A percentile compares a stretch with the other conserved stretches of the same genome.
Conservation (phyloP, 2,113 vertebrate species). For the Nestor notabilis region DNA sequence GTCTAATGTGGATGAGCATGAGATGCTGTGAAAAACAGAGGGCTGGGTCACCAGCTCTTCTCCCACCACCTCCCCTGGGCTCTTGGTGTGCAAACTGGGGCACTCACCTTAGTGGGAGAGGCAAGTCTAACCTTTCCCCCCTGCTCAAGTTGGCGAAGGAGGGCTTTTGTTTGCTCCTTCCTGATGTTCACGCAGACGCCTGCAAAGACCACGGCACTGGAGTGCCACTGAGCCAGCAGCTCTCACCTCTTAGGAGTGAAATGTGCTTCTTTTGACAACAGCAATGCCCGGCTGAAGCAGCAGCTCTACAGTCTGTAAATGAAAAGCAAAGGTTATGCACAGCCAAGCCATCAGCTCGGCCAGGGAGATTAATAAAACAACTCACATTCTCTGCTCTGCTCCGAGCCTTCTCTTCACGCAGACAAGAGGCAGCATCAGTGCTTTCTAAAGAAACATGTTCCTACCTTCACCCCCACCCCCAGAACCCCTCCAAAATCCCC, state of each 20-base stretch:
- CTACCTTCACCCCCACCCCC: neutral
- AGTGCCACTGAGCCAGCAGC: neutral
- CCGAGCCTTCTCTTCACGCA: neutral
- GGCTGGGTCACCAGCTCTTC: neutral
- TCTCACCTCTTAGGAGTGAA: neutral
- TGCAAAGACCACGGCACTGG: neutral
- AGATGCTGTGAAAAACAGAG: neutral
- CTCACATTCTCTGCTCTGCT: neutral
- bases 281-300: neutral
- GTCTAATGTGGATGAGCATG: accelerated
- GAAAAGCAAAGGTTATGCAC: slow-evolving; percentile 1
- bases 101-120: neutral
- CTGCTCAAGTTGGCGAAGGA: neutral
- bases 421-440: neutral
- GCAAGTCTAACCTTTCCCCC: neutral
- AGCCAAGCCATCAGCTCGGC: neutral
- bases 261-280: neutral
- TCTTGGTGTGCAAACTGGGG: neutral
- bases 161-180: neutral
- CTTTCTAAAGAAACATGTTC: neutral
- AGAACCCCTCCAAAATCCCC: neutral
- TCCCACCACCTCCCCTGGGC: neutral
- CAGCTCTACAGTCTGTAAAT: neutral
- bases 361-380: neutral
- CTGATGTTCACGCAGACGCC: neutral